phyloP scores from a whole-genome alignment of 2,797 vertebrate species.

The Apodemus agrarius region DNA sequence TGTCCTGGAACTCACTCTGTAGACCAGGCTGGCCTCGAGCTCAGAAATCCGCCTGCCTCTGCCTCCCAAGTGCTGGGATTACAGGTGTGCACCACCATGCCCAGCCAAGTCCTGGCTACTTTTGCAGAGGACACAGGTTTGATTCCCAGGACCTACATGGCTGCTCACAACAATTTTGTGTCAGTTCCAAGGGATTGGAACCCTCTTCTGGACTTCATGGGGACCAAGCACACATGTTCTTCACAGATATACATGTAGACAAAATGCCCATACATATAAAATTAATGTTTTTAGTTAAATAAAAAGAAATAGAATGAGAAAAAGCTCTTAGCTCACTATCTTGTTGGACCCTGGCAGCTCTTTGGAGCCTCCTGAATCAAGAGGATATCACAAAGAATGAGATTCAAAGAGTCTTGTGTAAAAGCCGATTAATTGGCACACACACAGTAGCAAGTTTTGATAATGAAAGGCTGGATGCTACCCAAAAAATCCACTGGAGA shows the following conservation, averaged over 20 bases:
- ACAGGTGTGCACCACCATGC: no score
- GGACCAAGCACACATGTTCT: background rate
- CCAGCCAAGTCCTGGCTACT: background rate
- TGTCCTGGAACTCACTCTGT: no score
- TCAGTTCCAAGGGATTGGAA: background rate
- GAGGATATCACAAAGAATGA: background rate
- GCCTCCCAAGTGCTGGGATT: no score
- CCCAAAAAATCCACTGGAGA: background rate
- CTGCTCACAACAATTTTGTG: no score
- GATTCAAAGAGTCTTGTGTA: background rate
- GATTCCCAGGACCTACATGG: background rate
- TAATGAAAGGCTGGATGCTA: background rate
- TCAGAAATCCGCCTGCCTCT: no score
- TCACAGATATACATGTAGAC: background rate
- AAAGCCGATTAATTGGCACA: background rate
- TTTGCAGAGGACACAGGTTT: background rate
- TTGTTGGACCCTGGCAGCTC: background rate
- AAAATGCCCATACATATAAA: background rate
- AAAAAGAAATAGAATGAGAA: conserved; percentile 22
- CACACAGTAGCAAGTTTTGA: background rate
- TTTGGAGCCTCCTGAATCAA: background rate
- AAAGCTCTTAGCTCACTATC: background rate
- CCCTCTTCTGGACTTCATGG: background rate
- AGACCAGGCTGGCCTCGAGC: no score
- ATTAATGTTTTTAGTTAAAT: background rate